phyloP scores from a whole-genome alignment of 2,113 vertebrate genomes.

The Aldabrachelys gigantea region DNA sequence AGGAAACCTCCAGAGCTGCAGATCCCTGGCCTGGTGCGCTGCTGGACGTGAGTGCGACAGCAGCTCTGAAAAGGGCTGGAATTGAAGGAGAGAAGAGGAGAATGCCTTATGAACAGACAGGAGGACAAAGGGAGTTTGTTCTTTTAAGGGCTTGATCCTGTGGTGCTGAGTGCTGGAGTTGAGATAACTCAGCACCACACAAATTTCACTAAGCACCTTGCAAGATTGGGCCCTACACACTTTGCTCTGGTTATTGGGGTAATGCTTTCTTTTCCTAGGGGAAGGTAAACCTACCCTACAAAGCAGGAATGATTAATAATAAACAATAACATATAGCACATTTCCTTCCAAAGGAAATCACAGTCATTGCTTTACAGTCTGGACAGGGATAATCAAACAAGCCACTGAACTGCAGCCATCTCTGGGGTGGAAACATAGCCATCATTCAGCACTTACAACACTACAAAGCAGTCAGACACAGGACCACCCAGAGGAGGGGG shows the following conservation, averaged over 20 bases:
- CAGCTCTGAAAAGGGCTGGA: neutral
- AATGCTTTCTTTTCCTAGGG: neutral
- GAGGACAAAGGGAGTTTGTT: slow-evolving; percentile 1
- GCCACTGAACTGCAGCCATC: neutral
- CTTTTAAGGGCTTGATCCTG: neutral
- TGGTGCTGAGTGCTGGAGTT: neutral
- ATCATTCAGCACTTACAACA: neutral
- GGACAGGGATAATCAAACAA: neutral
- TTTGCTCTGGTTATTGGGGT: neutral
- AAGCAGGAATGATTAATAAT: neutral
- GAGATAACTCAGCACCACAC: neutral
- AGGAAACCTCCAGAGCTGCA: neutral
- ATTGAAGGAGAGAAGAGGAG: neutral
- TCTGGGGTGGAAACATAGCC: neutral
- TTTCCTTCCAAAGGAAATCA: neutral
- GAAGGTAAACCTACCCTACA: neutral
- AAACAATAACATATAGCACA: neutral
- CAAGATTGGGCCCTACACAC: neutral
- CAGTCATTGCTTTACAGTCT: neutral
- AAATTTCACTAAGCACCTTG: fast-evolving
- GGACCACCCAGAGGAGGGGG: too few species aligned
- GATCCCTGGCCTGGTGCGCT: neutral
- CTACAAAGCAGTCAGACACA: fast-evolving
- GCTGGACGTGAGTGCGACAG: neutral
- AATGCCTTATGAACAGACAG: neutral